These are phyloP conservation scores for Phainopepla nitens DNA, from an alignment of 2,113 vertebrate species.

Conservation along the genomic window DNA sequence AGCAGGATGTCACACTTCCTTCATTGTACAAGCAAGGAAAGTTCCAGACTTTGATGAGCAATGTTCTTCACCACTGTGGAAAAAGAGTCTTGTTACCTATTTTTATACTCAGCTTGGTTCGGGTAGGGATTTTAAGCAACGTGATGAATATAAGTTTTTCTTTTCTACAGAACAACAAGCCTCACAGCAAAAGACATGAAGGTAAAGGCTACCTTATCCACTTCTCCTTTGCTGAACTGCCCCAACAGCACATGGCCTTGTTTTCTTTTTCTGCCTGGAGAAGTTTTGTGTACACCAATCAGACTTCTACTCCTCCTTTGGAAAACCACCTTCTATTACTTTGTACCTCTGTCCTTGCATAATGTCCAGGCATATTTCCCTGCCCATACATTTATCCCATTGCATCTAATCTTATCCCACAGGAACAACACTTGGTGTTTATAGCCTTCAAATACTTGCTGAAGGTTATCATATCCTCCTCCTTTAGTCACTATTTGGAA, in stretches of 20 bases:
- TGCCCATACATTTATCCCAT: background rate
- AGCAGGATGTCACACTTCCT: background rate
- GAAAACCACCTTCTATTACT: background rate
- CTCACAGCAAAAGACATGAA: background rate
- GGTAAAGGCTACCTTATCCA: background rate
- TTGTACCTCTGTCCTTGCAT: background rate
- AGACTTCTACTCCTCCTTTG: background rate
- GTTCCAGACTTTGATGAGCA: background rate
- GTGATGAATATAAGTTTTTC: background rate
- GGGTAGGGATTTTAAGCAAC: background rate
- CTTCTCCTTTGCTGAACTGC: background rate
- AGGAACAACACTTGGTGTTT: background rate
- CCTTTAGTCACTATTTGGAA: slow-evolving; percentile 31
- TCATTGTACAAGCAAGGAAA: background rate
- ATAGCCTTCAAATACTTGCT: slow-evolving; percentile 29
- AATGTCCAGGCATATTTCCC: background rate
- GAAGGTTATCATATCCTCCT: slow-evolving; percentile 35
- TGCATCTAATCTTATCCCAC: background rate
- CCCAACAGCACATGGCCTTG: background rate
- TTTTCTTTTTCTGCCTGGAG: background rate
- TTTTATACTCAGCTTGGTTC: background rate
- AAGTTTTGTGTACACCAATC: background rate
- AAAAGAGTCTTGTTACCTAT: background rate
- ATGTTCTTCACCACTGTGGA: background rate
- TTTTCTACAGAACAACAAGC: background rate